Percentiles rank a stretch among this genome's conserved stretches.
Evolutionary conservation across 2,888 invertebrate species (phyloP).

Genomic region (Lasioglossum villosulum): DNA sequence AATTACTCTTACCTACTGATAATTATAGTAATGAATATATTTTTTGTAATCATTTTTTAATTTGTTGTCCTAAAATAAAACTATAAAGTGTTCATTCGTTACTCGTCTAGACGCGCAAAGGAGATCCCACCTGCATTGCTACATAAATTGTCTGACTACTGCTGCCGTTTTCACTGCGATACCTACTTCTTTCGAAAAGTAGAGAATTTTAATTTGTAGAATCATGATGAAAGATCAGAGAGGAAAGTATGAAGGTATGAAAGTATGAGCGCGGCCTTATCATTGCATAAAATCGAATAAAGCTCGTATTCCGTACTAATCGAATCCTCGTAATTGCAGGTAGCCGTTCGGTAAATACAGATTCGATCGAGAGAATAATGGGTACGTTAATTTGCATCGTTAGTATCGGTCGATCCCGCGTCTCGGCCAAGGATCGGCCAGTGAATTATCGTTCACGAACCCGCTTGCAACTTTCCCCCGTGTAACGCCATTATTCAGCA

Average conservation of each 20-base stretch:
- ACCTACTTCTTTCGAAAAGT: not conserved
- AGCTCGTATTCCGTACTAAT: not conserved
- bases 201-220: not conserved
- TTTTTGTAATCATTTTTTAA: no score
- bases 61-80: no score
- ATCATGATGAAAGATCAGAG: not conserved
- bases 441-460: slow-evolving; percentile 29
- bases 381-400: not conserved
- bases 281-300: not conserved
- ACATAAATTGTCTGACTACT: not conserved
- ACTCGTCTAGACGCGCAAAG: no score
- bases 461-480: slow-evolving; percentile 1
- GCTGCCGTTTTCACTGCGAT: not conserved
- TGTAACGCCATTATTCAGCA: slow-evolving; percentile 41
- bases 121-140: no score
- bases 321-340: not conserved
- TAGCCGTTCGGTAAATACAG: not conserved
- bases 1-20: no score
- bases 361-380: slow-evolving; percentile 13
- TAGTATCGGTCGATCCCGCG: not conserved
- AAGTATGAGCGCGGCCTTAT: not conserved
- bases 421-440: slow-evolving; percentile 2
- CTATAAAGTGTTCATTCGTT: no score
- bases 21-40: no score
- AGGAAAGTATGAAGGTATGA: not conserved